Evolutionary conservation across 2,888 invertebrate species (phyloP).

Genomic region (Calameuta pallipes): DNA sequence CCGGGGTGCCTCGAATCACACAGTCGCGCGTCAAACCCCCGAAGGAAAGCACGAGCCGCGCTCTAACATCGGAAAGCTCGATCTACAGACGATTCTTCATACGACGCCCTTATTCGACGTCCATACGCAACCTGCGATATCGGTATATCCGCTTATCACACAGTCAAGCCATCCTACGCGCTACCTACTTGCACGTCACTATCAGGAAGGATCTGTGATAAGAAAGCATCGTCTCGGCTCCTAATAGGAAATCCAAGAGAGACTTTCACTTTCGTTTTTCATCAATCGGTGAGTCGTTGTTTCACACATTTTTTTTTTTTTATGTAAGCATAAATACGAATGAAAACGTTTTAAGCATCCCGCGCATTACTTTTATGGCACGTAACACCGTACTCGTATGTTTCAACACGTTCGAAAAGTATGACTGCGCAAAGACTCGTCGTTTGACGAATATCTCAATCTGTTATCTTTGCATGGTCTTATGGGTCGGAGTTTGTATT

Average conservation of each 20-base stretch:
- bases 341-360: not conserved
- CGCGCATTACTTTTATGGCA: not conserved
- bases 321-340: not conserved
- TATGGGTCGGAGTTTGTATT: not conserved
- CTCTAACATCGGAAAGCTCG: conserved; percentile 17
- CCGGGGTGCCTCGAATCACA: conserved; percentile 62
- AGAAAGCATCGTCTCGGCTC: not conserved
- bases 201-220: not conserved
- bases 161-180: not conserved
- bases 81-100: conserved; percentile 1
- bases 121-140: not conserved
- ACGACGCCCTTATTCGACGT: not conserved
- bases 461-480: too few species aligned
- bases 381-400: not conserved
- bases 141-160: not conserved
- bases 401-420: not conserved
- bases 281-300: not conserved
- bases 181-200: not conserved
- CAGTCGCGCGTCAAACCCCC: conserved; percentile 64
- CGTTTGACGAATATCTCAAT: not conserved
- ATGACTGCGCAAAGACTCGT: not conserved
- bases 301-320: not conserved
- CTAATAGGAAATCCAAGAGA: not conserved
- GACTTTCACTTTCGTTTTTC: not conserved
- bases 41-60: conserved; percentile 53